phyloP scores from a whole-genome alignment of 2,113 vertebrate species.

The Murina feae region DNA sequence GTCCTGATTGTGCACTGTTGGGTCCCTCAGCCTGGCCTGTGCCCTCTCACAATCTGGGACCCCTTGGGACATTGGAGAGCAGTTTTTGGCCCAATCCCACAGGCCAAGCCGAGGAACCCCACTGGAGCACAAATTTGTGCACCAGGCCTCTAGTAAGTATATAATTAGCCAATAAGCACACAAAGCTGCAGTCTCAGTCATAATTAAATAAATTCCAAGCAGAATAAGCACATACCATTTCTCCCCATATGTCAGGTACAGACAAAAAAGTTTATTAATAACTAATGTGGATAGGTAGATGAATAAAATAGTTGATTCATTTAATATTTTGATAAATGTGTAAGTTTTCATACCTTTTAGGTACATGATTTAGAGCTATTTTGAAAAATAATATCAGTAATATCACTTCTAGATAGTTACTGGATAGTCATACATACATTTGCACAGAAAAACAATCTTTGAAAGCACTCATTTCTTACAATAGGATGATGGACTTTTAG shows the following conservation, averaged over 20 bases:
- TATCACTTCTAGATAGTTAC: neutral
- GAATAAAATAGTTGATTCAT: neutral
- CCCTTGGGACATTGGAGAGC: no score
- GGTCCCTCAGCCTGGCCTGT: no score
- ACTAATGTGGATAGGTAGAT: neutral
- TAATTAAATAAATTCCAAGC: neutral
- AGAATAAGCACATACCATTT: neutral
- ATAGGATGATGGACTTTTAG: neutral
- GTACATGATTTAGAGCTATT: neutral
- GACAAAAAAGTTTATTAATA: neutral
- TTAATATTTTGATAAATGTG: neutral
- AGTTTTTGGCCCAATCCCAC: no score
- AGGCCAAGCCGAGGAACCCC: no score
- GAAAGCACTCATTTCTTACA: neutral
- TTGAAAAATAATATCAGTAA: conserved; percentile 15
- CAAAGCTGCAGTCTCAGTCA: neutral
- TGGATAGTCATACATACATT: neutral
- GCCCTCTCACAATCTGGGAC: no score
- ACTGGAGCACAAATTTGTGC: no score
- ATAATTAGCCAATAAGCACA: neutral
- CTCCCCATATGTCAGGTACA: neutral
- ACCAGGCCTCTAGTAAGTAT: neutral
- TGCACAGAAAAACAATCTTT: neutral
- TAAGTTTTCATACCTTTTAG: neutral
- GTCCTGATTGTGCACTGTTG: no score